phyloP scores from a whole-genome alignment of 2,113 vertebrate genomes.

The Otolemur garnettii region DNA sequence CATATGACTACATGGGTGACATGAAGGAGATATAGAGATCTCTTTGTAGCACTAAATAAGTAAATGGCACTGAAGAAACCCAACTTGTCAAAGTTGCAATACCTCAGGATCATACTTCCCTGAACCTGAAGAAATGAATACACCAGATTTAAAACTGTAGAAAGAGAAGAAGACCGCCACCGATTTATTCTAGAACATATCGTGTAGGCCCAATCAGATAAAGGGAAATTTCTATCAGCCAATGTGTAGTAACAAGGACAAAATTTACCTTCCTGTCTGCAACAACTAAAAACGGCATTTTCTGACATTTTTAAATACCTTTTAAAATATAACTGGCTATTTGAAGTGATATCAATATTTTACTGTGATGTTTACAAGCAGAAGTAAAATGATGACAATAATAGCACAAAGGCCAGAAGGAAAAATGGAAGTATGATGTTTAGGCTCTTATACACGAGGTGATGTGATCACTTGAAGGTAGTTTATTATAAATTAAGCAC shows the following conservation, averaged over 20 bases:
- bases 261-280: background rate
- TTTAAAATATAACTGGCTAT: background rate
- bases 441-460: background rate
- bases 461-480: background rate
- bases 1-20: background rate
- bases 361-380: background rate
- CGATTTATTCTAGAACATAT: background rate
- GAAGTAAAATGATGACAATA: background rate
- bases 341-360: background rate
- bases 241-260: constrained; percentile 4
- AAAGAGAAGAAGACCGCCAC: background rate
- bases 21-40: background rate
- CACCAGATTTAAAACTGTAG: background rate
- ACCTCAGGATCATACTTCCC: background rate
- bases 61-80: background rate
- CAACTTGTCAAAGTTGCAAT: background rate
- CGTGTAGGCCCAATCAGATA: background rate
- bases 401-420: background rate
- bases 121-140: background rate
- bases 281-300: background rate
- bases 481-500: background rate
- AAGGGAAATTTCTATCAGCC: background rate
- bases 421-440: background rate
- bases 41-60: background rate
- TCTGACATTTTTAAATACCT: background rate